phyloP scores from a whole-genome alignment of 2,888 invertebrate genomes.

The Electrophaes corylata region DNA sequence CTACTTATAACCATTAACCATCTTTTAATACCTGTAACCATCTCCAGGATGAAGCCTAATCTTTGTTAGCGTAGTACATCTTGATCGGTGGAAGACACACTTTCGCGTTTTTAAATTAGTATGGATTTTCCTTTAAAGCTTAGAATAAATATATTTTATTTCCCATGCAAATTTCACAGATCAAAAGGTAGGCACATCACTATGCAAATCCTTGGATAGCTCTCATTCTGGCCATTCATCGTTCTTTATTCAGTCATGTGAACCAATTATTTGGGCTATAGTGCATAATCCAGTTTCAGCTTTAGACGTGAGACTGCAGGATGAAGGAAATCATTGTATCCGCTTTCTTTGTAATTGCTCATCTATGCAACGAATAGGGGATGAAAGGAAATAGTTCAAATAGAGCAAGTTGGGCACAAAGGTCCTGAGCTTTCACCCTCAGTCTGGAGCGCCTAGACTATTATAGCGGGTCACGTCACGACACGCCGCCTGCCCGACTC shows the following conservation, averaged over 20 bases:
- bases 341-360: slow-evolving; percentile 23
- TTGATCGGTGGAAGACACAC: too few relatives aligned
- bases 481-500: slow-evolving; percentile 59
- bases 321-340: slow-evolving; percentile 18
- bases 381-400: slow-evolving; percentile 39
- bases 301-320: slow-evolving; percentile 24
- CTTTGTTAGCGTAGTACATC: too few relatives aligned
- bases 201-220: slow-evolving; percentile 20
- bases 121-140: too few relatives aligned
- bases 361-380: slow-evolving; percentile 29
- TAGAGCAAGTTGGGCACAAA: slow-evolving; percentile 36
- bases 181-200: slow-evolving; percentile 4
- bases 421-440: slow-evolving; percentile 37
- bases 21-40: too few relatives aligned
- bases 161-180: slow-evolving; percentile 4
- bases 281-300: slow-evolving; percentile 34
- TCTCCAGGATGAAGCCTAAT: too few relatives aligned
- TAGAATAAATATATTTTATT: neutral
- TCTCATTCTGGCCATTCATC: slow-evolving; percentile 12
- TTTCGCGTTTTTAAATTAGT: too few relatives aligned
- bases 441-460: slow-evolving; percentile 18
- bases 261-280: slow-evolving; percentile 17
- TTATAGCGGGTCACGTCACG: slow-evolving; percentile 14
- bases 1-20: too few relatives aligned
- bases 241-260: slow-evolving; percentile 16